A percentile compares a stretch with the other conserved stretches of the same genome.
Conservation (phyloP, 2,113 vertebrate genomes). For the Prinia subflava region DNA sequence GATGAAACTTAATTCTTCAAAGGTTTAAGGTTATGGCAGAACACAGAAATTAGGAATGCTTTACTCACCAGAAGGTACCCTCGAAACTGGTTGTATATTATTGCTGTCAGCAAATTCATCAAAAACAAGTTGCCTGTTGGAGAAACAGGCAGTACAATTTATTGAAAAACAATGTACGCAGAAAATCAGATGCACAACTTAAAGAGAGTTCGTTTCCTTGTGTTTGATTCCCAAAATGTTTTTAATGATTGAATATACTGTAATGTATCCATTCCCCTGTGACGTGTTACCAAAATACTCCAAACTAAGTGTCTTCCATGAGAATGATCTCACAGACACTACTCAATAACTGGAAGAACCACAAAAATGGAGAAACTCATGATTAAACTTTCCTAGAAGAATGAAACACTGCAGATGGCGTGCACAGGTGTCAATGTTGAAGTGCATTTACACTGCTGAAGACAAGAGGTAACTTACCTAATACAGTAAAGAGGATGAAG, state of each 20-base stretch:
- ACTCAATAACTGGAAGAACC: not conserved
- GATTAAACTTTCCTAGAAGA: not conserved
- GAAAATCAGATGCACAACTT: not conserved
- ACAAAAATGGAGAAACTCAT: not conserved
- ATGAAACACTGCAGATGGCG: not conserved
- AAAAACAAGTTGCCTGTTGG: slow-evolving; percentile 88
- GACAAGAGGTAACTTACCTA: slow-evolving; percentile 77
- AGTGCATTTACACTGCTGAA: not conserved
- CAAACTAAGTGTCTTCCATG: not conserved
- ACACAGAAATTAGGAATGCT: not conserved
- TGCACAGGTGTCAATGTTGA: not conserved
- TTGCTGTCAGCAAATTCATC: slow-evolving; percentile 96
- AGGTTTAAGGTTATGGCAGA: not conserved
- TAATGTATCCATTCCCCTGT: not conserved
- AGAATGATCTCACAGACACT: not conserved
- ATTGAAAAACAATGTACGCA: not conserved
- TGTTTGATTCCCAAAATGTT: not conserved
- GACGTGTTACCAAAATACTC: not conserved
- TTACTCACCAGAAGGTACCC: slow-evolving; percentile 92
- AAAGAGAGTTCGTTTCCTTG: rapidly evolving
- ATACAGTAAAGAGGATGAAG: slow-evolving; percentile 90
- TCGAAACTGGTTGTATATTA: slow-evolving; percentile 98
- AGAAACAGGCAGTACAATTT: not conserved
- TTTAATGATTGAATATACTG: not conserved
- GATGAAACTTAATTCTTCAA: not conserved